Percentiles rank a stretch among this genome's conserved stretches.
Conservation (phyloP, 2,888 invertebrate species). For the Drosophila falleni region DNA sequence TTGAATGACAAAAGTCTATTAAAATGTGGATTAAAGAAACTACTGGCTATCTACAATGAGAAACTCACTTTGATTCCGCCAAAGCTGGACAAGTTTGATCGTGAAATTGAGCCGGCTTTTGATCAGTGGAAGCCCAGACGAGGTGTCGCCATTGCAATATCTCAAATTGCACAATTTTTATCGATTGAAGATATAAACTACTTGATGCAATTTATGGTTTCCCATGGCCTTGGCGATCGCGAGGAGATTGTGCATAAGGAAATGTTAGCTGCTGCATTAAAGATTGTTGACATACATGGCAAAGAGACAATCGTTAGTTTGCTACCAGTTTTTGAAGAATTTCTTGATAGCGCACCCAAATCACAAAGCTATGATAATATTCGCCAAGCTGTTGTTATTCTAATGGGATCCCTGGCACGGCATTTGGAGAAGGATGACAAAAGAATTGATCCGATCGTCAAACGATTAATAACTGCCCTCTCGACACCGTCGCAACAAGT, state of each 20-base stretch:
- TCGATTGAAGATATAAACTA: slow-evolving; percentile 88
- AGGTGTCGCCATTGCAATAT: slow-evolving; percentile 94
- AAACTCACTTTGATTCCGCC: slow-evolving; percentile 93
- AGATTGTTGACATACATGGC: slow-evolving; percentile 96
- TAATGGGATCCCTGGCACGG: slow-evolving; percentile 98
- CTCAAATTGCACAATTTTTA: slow-evolving; percentile 90
- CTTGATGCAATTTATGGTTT: slow-evolving; percentile 94
- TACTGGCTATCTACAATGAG: slow-evolving; percentile 91
- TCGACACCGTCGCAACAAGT: slow-evolving; percentile 99
- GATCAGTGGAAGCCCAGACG: slow-evolving; percentile 96
- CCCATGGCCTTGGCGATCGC: slow-evolving; percentile 94
- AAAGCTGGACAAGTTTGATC: slow-evolving; percentile 95
- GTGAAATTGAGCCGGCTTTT: slow-evolving; percentile 92
- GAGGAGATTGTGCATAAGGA: slow-evolving; percentile 92
- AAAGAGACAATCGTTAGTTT: slow-evolving; percentile 92
- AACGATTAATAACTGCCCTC: slow-evolving; percentile 94
- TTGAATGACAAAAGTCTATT: slow-evolving; percentile 87
- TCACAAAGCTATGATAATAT: slow-evolving; percentile 96
- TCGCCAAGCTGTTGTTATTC: slow-evolving; percentile 97
- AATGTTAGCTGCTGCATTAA: slow-evolving; percentile 97
- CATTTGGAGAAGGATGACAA: slow-evolving; percentile 96
- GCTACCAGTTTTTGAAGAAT: slow-evolving; percentile 96
- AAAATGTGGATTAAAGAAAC: slow-evolving; percentile 87
- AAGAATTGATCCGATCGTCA: slow-evolving; percentile 96
- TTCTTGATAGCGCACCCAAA: slow-evolving; percentile 96